These are phyloP conservation scores for Cinclus cinclus DNA, from an alignment of 2,113 vertebrate genomes.

Conservation along the genomic window DNA sequence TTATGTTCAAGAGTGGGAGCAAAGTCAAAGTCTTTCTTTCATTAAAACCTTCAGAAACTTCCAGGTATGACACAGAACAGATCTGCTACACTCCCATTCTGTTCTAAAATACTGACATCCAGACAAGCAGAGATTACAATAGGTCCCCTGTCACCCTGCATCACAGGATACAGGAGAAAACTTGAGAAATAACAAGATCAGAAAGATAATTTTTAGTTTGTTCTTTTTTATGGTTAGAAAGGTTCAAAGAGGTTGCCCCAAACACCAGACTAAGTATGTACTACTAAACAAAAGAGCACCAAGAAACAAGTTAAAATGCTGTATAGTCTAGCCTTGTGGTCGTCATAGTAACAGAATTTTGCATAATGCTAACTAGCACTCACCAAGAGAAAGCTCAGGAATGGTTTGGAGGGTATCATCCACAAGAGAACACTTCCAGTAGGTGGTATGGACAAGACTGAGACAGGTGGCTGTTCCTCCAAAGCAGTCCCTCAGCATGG, in stretches of 20 bases:
- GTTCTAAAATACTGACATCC: neutral
- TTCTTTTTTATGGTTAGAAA: neutral
- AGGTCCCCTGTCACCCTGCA: neutral
- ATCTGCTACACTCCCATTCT: neutral
- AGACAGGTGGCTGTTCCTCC: neutral
- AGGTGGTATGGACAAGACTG: neutral
- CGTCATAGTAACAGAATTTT: neutral
- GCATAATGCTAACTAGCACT: neutral
- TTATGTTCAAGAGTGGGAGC: neutral
- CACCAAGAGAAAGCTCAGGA: neutral
- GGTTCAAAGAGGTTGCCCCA: neutral
- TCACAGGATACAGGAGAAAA: neutral
- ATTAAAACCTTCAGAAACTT: neutral
- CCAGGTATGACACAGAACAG: neutral
- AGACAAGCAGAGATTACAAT: neutral
- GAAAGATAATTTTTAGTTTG: neutral
- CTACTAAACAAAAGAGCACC: neutral
- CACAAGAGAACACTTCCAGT: neutral
- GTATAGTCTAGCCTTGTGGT: no score
- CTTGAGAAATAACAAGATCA: accelerated
- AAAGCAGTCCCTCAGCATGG: neutral
- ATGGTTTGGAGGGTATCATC: neutral
- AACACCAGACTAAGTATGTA: neutral
- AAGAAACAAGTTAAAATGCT: neutral
- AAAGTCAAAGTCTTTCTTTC: neutral